Percentiles rank a stretch among this genome's conserved stretches.
Evolutionary conservation across 2,797 vertebrate genomes (phyloP).

Genomic region (Hipposideros larvatus): DNA sequence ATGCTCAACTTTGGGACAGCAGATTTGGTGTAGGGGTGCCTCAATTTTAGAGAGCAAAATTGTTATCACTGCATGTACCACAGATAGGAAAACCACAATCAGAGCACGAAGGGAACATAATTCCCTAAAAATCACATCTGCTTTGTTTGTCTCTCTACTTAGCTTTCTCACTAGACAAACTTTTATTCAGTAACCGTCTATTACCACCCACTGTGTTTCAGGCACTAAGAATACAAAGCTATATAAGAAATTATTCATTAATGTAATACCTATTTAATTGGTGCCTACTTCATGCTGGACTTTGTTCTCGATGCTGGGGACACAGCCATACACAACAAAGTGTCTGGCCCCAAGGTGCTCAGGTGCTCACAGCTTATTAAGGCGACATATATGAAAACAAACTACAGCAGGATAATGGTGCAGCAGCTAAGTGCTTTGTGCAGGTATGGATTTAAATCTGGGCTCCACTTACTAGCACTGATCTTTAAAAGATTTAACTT

Average conservation of each 20-base stretch:
- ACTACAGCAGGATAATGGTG: neutral
- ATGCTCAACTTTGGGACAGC: neutral
- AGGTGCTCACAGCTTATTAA: neutral
- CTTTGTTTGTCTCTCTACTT: neutral
- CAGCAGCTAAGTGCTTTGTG: neutral
- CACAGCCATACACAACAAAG: neutral
- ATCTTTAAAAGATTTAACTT: slow-evolving; percentile 63
- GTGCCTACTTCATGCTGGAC: neutral
- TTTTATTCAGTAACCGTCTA: neutral
- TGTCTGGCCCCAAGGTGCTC: neutral
- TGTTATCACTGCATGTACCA: neutral
- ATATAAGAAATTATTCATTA: neutral
- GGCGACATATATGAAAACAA: neutral
- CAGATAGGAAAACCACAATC: neutral
- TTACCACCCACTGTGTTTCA: neutral
- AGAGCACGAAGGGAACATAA: neutral
- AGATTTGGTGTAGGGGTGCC: neutral
- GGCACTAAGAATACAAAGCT: neutral
- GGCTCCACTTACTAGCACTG: slow-evolving; percentile 44
- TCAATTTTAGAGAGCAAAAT: neutral
- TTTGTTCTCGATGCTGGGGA: neutral
- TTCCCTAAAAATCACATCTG: neutral
- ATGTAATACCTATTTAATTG: neutral
- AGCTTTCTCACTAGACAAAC: neutral
- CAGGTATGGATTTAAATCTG: neutral